These are phyloP conservation scores for Cardiocondyla obscurior DNA, from an alignment of 1,140 invertebrate genomes.

Conservation along the genomic window DNA sequence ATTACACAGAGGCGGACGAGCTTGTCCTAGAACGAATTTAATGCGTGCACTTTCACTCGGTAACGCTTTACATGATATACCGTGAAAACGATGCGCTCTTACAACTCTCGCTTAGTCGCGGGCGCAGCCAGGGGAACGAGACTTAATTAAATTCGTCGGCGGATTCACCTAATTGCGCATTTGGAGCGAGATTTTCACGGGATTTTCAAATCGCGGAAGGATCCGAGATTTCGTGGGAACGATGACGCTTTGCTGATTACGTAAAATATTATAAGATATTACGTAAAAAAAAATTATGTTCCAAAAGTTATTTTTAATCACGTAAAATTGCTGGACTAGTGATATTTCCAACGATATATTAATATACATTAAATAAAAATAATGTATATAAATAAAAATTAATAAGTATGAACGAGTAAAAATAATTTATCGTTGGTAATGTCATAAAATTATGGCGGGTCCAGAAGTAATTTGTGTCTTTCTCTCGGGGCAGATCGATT, in stretches of 20 bases:
- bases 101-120: background rate
- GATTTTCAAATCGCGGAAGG: background rate
- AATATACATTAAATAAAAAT: too few species aligned
- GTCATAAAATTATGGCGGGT: too few species aligned
- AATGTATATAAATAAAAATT: too few species aligned
- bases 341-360: too few species aligned
- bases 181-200: background rate
- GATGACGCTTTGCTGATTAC: background rate
- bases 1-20: background rate
- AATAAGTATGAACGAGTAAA: too few species aligned
- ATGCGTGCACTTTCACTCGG: conserved; percentile 57
- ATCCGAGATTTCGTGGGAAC: background rate
- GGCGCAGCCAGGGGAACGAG: background rate
- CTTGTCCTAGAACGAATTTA: conserved; percentile 15
- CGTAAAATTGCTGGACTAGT: background rate
- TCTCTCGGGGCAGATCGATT: conserved; percentile 21
- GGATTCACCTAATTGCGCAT: background rate
- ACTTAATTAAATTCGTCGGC: conserved; percentile 16
- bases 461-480: too few species aligned
- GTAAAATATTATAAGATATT: background rate
- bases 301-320: background rate
- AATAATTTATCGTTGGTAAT: too few species aligned
- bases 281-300: background rate
- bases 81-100: conserved; percentile 26
- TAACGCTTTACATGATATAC: background rate